These are phyloP conservation scores for Frieseomelitta varia DNA, from an alignment of 1,140 invertebrate genomes.

Conservation along the genomic window DNA sequence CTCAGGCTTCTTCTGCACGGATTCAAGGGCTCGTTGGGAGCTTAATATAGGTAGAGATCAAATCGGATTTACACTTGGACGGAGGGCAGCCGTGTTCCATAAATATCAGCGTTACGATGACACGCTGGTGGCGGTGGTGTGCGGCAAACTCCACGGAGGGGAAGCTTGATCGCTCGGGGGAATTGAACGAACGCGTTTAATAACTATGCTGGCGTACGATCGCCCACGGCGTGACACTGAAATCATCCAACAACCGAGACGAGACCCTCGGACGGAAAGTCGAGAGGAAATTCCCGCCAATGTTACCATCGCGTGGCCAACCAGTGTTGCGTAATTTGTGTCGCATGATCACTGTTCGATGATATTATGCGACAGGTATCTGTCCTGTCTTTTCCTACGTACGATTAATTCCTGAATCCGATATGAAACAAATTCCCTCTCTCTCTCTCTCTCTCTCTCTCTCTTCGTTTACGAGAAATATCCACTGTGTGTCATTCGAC, in stretches of 20 bases:
- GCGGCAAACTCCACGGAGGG: conserved; percentile 50
- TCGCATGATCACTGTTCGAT: conserved; percentile 7
- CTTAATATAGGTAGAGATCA: conserved; percentile 54
- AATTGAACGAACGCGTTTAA: conserved; percentile 72
- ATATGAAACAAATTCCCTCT: background rate
- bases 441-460: too few relatives aligned
- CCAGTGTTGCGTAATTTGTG: background rate
- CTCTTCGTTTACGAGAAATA: background rate
- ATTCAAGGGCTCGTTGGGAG: conserved; percentile 19
- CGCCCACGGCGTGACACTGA: conserved; percentile 60
- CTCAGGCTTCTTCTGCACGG: background rate
- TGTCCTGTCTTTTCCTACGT: background rate
- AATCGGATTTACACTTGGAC: conserved; percentile 63
- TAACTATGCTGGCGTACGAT: conserved; percentile 66
- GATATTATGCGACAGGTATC: background rate
- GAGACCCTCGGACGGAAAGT: conserved; percentile 35
- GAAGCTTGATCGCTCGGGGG: conserved; percentile 63
- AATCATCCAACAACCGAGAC: conserved; percentile 35
- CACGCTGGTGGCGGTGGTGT: conserved; percentile 50
- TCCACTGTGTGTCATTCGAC: background rate
- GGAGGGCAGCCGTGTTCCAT: conserved; percentile 49
- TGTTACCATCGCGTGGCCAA: conserved; percentile 16
- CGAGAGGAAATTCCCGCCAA: conserved; percentile 43
- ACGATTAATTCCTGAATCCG: background rate
- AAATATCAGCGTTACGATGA: conserved; percentile 61